These are phyloP conservation scores for Psophia crepitans DNA, from an alignment of 2,113 vertebrate genomes.

Conservation along the genomic window DNA sequence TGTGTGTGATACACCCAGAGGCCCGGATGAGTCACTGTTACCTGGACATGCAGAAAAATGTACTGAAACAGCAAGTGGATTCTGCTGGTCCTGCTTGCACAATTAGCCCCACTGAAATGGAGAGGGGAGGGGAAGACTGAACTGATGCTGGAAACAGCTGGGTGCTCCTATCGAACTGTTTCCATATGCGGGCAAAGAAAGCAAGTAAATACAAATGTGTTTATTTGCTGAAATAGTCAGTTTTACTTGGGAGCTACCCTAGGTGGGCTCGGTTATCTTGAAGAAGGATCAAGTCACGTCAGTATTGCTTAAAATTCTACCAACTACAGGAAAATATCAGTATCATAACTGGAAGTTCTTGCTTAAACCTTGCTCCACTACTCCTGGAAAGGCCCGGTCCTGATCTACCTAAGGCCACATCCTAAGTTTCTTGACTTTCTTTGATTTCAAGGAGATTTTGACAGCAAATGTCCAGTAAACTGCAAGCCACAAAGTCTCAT, in stretches of 20 bases:
- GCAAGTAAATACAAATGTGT: background rate
- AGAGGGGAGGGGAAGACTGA: background rate
- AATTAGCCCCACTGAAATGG: background rate
- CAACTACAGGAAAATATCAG: background rate
- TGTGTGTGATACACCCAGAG: conserved; percentile 12
- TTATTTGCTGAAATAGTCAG: background rate
- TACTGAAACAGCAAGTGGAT: background rate
- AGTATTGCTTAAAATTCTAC: background rate
- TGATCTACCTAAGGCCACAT: background rate
- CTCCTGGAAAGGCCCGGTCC: background rate
- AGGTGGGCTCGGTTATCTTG: background rate
- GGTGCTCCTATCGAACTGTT: background rate
- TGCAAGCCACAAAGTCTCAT: background rate
- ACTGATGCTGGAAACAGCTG: background rate
- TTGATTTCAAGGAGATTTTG: background rate
- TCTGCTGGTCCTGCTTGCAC: background rate
- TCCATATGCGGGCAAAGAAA: background rate
- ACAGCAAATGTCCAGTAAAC: background rate
- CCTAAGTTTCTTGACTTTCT: background rate
- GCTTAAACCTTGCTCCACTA: background rate
- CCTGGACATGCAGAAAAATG: background rate
- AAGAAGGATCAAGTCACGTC: background rate
- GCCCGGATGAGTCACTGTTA: conserved; percentile 21
- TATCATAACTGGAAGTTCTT: background rate
- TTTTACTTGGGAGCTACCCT: background rate